Percentiles rank a stretch among this genome's conserved stretches.
Evolutionary conservation across 2,888 invertebrate species (phyloP).

Genomic region (Mongoloraphidia duomilia): DNA sequence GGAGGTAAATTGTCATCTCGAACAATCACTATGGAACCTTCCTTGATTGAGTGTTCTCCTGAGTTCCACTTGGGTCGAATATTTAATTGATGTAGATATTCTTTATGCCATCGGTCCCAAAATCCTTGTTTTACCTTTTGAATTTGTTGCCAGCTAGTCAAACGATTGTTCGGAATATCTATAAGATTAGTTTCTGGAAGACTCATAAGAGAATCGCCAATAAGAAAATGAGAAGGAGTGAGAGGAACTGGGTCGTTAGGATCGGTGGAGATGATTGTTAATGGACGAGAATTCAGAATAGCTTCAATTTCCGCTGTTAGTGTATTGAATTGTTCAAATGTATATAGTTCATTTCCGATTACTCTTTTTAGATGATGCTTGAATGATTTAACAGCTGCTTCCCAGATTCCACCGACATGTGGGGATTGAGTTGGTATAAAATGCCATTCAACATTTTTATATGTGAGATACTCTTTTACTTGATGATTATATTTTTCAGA

Average conservation of each 20-base stretch:
- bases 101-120: constrained; percentile 12
- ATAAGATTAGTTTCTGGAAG: constrained; percentile 13
- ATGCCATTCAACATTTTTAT: background rate
- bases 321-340: constrained; percentile 12
- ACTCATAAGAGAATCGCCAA: constrained; percentile 10
- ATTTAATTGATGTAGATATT: constrained; percentile 12
- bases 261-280: constrained; percentile 8
- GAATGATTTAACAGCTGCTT: constrained; percentile 3
- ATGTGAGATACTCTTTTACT: too few relatives aligned
- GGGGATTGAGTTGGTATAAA: background rate
- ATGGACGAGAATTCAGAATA: constrained; percentile 12
- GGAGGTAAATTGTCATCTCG: constrained; percentile 13
- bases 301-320: constrained; percentile 11
- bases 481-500: too few relatives aligned
- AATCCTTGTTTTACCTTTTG: constrained; percentile 12
- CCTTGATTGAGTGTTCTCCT: constrained; percentile 2
- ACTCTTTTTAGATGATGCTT: constrained; percentile 1
- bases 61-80: constrained; percentile 11
- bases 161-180: constrained; percentile 8
- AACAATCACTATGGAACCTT: constrained; percentile 10
- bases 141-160: constrained; percentile 11
- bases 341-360: constrained; percentile 1
- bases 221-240: constrained; percentile 11
- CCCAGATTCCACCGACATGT: background rate
- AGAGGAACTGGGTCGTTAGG: constrained; percentile 5